Conservation (phyloP, 2,888 invertebrate genomes). For the Hyposoter dolosus region DNA sequence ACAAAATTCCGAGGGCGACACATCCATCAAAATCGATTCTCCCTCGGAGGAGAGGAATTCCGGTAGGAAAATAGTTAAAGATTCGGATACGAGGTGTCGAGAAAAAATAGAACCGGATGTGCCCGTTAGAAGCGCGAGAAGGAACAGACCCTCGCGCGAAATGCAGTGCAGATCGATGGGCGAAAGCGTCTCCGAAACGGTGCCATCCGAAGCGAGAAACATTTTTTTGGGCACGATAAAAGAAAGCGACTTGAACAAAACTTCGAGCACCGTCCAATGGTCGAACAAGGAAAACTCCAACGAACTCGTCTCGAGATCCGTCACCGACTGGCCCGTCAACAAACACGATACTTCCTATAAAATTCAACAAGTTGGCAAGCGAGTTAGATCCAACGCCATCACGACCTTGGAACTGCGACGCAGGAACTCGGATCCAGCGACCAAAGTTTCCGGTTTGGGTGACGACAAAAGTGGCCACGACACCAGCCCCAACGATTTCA, state of each 20-base stretch:
- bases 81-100: slow-evolving; percentile 63
- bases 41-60: slow-evolving; percentile 70
- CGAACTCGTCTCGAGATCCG: slow-evolving; percentile 77
- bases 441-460: slow-evolving; percentile 85
- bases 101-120: slow-evolving; percentile 82
- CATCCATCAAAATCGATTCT: slow-evolving; percentile 72
- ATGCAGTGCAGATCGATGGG: slow-evolving; percentile 84
- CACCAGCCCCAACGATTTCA: slow-evolving; percentile 85
- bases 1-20: slow-evolving; percentile 83
- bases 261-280: slow-evolving; percentile 73
- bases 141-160: slow-evolving; percentile 82
- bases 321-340: slow-evolving; percentile 82
- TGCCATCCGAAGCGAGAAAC: slow-evolving; percentile 76
- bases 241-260: slow-evolving; percentile 81
- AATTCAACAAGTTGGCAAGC: slow-evolving; percentile 81
- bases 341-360: slow-evolving; percentile 78
- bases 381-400: slow-evolving; percentile 83
- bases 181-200: slow-evolving; percentile 79
- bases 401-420: slow-evolving; percentile 87
- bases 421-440: slow-evolving; percentile 91
- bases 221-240: slow-evolving; percentile 82
- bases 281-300: slow-evolving; percentile 74
- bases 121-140: slow-evolving; percentile 82
- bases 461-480: slow-evolving; percentile 85
- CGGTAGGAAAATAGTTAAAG: slow-evolving; percentile 42